Evolutionary conservation across 2,888 invertebrate species (phyloP).

Genomic region (Hymenopus coronatus): DNA sequence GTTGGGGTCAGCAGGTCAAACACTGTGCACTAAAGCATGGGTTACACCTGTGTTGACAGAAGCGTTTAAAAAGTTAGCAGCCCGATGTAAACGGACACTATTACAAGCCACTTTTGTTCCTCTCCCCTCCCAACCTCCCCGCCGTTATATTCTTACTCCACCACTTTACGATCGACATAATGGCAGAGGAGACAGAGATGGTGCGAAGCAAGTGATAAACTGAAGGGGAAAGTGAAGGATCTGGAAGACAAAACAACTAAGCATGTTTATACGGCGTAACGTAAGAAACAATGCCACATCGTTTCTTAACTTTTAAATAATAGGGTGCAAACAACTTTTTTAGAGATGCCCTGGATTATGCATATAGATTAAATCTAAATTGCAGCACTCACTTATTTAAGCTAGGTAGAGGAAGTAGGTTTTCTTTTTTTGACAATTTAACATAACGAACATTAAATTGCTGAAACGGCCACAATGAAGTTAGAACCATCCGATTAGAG

Average conservation of each 20-base stretch:
- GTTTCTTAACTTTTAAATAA: too few relatives aligned
- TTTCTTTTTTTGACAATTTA: too few relatives aligned
- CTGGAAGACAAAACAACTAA: neutral
- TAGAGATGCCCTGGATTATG: too few relatives aligned
- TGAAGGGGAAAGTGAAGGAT: neutral
- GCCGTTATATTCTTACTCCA: neutral
- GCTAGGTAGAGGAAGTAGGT: too few relatives aligned
- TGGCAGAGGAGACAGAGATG: neutral
- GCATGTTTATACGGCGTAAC: too few relatives aligned
- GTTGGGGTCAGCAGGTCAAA: neutral
- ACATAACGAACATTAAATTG: too few relatives aligned
- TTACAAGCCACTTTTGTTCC: neutral
- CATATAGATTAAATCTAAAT: too few relatives aligned
- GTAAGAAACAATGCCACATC: too few relatives aligned
- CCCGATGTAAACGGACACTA: neutral
- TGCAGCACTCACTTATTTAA: too few relatives aligned
- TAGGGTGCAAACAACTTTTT: too few relatives aligned
- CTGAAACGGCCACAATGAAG: too few relatives aligned
- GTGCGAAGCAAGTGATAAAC: neutral
- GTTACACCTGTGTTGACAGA: neutral
- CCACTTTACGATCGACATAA: slow-evolving; percentile 1
- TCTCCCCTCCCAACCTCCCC: neutral
- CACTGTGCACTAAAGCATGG: neutral
- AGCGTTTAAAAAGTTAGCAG: neutral
- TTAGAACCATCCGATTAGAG: too few relatives aligned